A percentile compares a stretch with the other conserved stretches of the same genome.
These are phyloP conservation scores for Drosophila jambulina DNA, from an alignment of 1,140 invertebrate species.

Conservation along the genomic window DNA sequence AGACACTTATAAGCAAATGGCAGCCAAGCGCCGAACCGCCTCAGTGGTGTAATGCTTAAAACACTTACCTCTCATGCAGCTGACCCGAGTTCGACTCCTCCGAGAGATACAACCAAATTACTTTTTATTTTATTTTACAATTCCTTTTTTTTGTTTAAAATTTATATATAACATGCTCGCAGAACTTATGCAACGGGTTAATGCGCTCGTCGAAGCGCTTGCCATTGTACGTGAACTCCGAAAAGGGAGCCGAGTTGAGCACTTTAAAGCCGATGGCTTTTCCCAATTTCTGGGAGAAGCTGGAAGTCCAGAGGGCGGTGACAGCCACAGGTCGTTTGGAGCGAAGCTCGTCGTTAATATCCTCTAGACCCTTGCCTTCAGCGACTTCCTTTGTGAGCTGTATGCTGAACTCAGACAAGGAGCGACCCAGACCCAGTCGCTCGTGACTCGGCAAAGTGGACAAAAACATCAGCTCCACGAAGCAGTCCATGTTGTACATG, in stretches of 20 bases:
- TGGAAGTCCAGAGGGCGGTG: conserved; percentile 87
- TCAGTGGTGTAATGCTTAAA: not conserved
- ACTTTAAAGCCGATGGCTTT: conserved; percentile 86
- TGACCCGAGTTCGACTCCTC: conserved; percentile 98
- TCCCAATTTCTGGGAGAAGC: conserved; percentile 87
- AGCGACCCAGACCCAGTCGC: conserved; percentile 86
- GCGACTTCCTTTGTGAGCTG: conserved; percentile 86
- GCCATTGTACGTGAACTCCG: conserved; percentile 86
- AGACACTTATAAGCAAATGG: no score
- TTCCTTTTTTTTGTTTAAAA: conserved; percentile 5
- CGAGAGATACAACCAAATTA: conserved; percentile 85
- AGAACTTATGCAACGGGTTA: conserved; percentile 64
- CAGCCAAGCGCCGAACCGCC: fast-evolving
- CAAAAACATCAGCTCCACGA: conserved; percentile 89
- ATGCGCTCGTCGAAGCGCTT: conserved; percentile 87
- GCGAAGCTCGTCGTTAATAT: conserved; percentile 85
- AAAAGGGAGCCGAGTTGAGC: conserved; percentile 85
- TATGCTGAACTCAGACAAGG: conserved; percentile 86
- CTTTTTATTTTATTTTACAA: not conserved
- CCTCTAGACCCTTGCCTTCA: conserved; percentile 85
- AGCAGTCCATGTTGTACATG: conserved; percentile 87
- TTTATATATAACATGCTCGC: conserved; percentile 58
- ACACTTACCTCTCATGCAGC: conserved; percentile 89
- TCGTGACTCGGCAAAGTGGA: conserved; percentile 86
- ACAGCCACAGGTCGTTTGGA: conserved; percentile 86